These are phyloP conservation scores for Oscheius sp. DNA, from an alignment of 2,888 invertebrate genomes.

Conservation along the genomic window DNA sequence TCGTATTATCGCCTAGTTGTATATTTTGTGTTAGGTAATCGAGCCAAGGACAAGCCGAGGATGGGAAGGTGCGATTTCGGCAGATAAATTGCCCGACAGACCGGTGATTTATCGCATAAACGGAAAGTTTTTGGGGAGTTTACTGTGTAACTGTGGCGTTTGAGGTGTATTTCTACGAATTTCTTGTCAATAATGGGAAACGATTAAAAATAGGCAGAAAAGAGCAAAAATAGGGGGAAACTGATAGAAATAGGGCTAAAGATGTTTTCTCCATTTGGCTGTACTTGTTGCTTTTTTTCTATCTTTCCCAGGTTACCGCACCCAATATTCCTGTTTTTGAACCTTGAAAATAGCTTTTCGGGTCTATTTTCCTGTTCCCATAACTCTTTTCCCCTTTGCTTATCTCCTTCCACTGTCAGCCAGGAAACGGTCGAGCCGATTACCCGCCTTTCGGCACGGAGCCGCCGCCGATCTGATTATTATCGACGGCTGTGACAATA, in stretches of 20 bases:
- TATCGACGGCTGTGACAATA: too few relatives aligned
- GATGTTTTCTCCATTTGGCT: neutral
- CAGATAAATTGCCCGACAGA: neutral
- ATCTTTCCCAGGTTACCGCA: too few relatives aligned
- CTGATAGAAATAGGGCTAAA: neutral
- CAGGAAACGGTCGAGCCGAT: neutral
- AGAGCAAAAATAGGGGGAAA: neutral
- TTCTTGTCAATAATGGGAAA: too few relatives aligned
- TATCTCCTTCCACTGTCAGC: too few relatives aligned
- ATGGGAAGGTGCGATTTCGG: neutral
- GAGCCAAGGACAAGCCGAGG: neutral
- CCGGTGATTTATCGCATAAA: neutral
- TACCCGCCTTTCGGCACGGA: constrained; percentile 1
- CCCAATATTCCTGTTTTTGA: too few relatives aligned
- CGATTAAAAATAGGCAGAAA: neutral
- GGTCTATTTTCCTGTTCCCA: too few relatives aligned
- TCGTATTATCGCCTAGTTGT: constrained; percentile 16
- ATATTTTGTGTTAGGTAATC: constrained; percentile 22
- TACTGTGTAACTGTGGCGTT: too few relatives aligned
- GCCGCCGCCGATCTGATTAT: neutral
- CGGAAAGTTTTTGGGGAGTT: neutral
- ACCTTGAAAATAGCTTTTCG: too few relatives aligned
- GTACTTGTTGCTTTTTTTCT: neutral
- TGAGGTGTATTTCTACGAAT: neutral
- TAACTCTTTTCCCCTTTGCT: too few relatives aligned